Evolutionary conservation across 2,113 vertebrate genomes (phyloP).

Genomic region (Poecilia latipinna): DNA sequence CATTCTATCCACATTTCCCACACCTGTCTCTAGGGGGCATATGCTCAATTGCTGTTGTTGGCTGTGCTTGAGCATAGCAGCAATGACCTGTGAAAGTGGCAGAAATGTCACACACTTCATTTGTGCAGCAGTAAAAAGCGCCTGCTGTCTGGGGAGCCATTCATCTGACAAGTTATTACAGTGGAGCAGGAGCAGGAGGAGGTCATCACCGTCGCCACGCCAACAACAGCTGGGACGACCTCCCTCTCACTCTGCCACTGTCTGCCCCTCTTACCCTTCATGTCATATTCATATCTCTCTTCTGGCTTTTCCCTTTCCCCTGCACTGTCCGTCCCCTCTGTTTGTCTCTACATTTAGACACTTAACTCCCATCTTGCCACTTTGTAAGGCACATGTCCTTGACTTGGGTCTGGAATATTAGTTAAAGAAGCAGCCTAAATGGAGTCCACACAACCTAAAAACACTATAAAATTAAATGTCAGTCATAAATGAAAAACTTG

Average conservation of each 20-base stretch:
- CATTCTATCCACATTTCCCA: background rate
- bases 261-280: conserved; percentile 1
- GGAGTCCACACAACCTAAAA: no score
- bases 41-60: conserved; percentile 26
- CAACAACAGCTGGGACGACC: conserved; percentile 58
- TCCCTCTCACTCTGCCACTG: conserved; percentile 10
- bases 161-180: conserved; percentile 77
- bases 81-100: conserved; percentile 52
- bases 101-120: conserved; percentile 73
- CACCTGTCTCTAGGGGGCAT: conserved; percentile 3
- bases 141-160: conserved; percentile 67
- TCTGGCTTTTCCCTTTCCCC: background rate
- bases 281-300: conserved; percentile 5
- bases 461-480: background rate
- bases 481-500: background rate
- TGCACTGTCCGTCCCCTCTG: conserved; percentile 3
- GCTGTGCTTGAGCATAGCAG: conserved; percentile 31
- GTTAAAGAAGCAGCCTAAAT: background rate
- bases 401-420: background rate
- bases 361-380: background rate
- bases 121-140: conserved; percentile 64
- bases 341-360: background rate
- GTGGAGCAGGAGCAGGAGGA: conserved; percentile 57
- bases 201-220: conserved; percentile 54
- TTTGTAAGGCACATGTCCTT: background rate